Evolutionary conservation across 2,113 vertebrate species (phyloP).

Genomic region (Oreochromis tanganicae): DNA sequence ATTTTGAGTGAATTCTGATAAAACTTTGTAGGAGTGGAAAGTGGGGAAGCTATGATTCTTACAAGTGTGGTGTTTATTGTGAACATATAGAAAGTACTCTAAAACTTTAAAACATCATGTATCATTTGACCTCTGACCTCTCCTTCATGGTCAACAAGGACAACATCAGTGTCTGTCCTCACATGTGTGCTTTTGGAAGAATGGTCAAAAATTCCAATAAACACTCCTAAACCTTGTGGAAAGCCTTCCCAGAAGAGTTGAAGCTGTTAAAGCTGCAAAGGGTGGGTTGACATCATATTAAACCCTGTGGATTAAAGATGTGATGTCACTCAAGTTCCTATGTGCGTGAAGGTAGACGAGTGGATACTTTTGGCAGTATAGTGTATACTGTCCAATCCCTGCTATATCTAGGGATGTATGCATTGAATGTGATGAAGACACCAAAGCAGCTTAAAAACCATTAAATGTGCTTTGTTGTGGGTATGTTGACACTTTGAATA

Average conservation of each 20-base stretch:
- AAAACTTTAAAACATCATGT: neutral
- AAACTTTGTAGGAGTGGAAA: neutral
- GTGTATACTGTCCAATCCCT: neutral
- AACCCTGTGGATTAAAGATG: neutral
- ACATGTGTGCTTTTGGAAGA: neutral
- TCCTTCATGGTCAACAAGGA: neutral
- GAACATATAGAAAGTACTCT: neutral
- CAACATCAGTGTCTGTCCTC: neutral
- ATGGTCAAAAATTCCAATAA: neutral
- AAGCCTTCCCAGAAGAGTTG: neutral
- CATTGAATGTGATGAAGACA: neutral
- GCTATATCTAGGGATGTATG: neutral
- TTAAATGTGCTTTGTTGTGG: neutral
- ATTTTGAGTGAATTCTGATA: neutral
- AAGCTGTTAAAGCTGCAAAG: neutral
- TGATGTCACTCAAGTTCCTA: neutral
- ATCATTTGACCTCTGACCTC: neutral
- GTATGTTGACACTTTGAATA: neutral
- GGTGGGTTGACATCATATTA: neutral
- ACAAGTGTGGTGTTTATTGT: neutral
- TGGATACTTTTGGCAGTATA: neutral
- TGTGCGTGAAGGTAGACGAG: neutral
- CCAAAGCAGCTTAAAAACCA: neutral
- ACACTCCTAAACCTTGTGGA: neutral
- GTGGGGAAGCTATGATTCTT: neutral